phyloP scores from a whole-genome alignment of 1,140 invertebrate genomes.

The Bombus superbus region DNA sequence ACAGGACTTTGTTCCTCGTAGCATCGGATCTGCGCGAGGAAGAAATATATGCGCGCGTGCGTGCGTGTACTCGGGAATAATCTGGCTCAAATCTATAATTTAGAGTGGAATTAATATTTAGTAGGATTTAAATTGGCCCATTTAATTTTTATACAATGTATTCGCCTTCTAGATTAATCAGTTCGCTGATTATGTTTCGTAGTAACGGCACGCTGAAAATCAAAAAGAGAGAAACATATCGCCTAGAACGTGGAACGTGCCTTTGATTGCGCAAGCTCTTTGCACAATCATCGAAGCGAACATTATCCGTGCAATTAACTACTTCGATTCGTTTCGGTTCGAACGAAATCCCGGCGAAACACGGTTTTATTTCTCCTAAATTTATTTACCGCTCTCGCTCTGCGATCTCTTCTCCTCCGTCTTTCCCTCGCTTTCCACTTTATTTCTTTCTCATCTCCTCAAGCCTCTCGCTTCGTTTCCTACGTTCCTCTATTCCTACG shows the following conservation, averaged over 20 bases:
- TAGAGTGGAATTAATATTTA: too few species aligned
- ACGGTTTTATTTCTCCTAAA: neutral
- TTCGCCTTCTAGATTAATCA: too few species aligned
- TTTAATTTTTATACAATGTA: too few species aligned
- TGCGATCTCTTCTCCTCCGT: neutral
- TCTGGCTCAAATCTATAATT: too few species aligned
- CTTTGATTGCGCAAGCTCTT: neutral
- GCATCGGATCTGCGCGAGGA: too few species aligned
- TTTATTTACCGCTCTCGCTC: neutral
- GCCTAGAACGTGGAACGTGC: neutral
- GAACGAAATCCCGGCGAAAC: neutral
- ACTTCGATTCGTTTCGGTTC: conserved; percentile 10
- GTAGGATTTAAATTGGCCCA: too few species aligned
- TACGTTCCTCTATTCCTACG: too few species aligned
- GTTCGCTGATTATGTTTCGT: too few species aligned
- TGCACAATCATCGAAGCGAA: conserved; percentile 8
- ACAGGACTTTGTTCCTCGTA: too few species aligned
- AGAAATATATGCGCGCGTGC: fast-evolving
- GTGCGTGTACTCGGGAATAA: too few species aligned
- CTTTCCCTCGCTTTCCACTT: too few species aligned
- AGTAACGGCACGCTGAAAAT: neutral
- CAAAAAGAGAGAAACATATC: neutral
- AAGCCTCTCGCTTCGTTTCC: neutral
- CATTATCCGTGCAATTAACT: conserved; percentile 25
- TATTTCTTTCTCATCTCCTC: neutral